These are phyloP conservation scores for Drosophila nr. perissopoda DNA, from an alignment of 2,888 invertebrate species.

Conservation along the genomic window DNA sequence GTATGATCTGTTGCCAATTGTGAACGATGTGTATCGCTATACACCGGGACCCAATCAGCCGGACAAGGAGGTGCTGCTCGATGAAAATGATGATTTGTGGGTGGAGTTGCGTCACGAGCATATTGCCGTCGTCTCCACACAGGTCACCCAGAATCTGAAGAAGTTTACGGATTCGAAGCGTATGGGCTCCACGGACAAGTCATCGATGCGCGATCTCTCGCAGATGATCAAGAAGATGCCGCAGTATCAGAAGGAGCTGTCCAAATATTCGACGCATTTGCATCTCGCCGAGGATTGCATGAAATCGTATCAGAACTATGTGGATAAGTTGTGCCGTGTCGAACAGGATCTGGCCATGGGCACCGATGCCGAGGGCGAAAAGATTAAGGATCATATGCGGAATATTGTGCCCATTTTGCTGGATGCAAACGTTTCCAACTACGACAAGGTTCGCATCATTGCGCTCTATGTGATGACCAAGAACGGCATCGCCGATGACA, in stretches of 20 bases:
- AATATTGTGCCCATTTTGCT: constrained; percentile 98
- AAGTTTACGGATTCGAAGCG: constrained; percentile 97
- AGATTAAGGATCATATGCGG: constrained; percentile 99
- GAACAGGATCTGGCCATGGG: constrained; percentile 99
- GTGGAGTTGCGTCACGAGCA: constrained; percentile 98
- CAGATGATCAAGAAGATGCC: constrained; percentile 99
- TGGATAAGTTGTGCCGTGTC: constrained; percentile 97
- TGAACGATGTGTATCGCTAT: constrained; percentile 99
- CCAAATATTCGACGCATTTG: constrained; percentile 99
- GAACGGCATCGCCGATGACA: constrained; percentile 99
- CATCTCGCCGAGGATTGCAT: constrained; percentile 99
- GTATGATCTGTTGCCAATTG: constrained; percentile 98
- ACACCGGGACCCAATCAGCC: constrained; percentile 94
- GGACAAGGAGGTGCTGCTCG: constrained; percentile 96
- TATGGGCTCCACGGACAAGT: constrained; percentile 94
- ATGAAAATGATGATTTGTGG: constrained; percentile 99
- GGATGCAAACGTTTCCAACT: constrained; percentile 93
- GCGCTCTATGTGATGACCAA: constrained; percentile 98
- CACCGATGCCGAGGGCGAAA: constrained; percentile 99
- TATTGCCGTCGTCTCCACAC: constrained; percentile 99
- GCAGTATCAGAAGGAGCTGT: constrained; percentile 99
- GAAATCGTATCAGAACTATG: constrained; percentile 97
- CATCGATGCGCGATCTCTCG: constrained; percentile 98
- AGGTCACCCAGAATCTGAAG: constrained; percentile 98
- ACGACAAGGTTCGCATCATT: constrained; percentile 98